Evolutionary conservation across 2,113 vertebrate genomes (phyloP), one percentile per base, ranked within the genome.

Genomic region (Mandrillus leucophaeus): DNA sequence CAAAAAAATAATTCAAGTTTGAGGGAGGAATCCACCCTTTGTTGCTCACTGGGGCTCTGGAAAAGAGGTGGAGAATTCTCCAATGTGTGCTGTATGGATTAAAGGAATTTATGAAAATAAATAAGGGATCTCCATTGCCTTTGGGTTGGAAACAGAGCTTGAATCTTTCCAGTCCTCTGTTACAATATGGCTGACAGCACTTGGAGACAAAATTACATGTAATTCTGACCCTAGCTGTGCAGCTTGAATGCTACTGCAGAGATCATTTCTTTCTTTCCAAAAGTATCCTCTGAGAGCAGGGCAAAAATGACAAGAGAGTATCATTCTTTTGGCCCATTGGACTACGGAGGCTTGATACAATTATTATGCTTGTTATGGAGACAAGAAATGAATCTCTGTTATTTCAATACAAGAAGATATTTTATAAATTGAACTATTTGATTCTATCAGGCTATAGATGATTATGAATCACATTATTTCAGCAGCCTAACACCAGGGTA

Each of bases 351-450:
- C 2, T 35, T 85, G 11, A 79, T 13, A 64, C 11, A 40, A 43
- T 84, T 82, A 70, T 86, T 75, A 23, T 68, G 23, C 25, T 73
- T 23, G 78, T 79, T 93, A 78, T 23, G 11, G 72, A 96, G 64
- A 70, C 3, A 85, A 80, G 1, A 91, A 66, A 48, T 8, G 11
- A 95, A 68, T 27, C 20, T 88, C 68, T 97, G 89, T 86, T 75
- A 70, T 85, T 38, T 96, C 75, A 78, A 90, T 55, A 68, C 3
- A 90, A 85, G 48, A 93, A 95, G 12, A 50, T 14, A 84, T 32
- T 92, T 87, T 97, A 35, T 20, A 38, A 64, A 90, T 90, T 94
- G 52, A 22, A 84, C 79, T 92, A 68, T 89, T 89, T 80, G 48
- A 91, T 84, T 86, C 17, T 9, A 64, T 79, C 30, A 10, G 35